These are phyloP conservation scores for Benthosema pterotum DNA, from an alignment of 2,797 vertebrate genomes.

Conservation along the genomic window DNA sequence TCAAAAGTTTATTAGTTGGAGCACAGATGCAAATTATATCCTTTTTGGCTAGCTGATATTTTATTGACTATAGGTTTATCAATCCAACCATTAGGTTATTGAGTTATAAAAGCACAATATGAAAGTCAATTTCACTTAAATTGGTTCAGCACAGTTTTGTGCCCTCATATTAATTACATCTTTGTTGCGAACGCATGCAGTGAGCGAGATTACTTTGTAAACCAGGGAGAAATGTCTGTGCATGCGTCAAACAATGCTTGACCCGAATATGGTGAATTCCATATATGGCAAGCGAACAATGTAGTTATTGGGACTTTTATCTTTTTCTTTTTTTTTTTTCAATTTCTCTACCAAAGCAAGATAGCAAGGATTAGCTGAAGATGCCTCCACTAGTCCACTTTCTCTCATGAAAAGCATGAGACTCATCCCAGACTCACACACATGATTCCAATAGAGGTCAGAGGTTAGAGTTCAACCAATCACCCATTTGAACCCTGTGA, in stretches of 20 bases:
- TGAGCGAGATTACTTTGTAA: no score
- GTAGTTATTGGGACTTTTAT: background rate
- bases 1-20: slow-evolving; percentile 43
- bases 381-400: background rate
- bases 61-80: slow-evolving; percentile 35
- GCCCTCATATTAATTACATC: background rate
- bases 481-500: slow-evolving; percentile 32
- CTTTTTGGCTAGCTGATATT: slow-evolving; percentile 47
- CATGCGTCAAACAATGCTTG: no score
- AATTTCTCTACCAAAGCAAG: no score
- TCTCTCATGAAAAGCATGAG: background rate
- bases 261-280: no score
- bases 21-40: slow-evolving; percentile 58
- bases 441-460: slow-evolving; percentile 39
- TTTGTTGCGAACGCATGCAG: no score
- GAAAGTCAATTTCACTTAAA: slow-evolving; percentile 9
- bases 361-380: no score
- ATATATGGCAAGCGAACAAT: no score
- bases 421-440: slow-evolving; percentile 18
- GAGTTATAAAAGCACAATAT: slow-evolving; percentile 29
- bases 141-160: background rate
- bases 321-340: no score
- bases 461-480: slow-evolving; percentile 46
- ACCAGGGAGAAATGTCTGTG: no score
- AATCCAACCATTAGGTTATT: slow-evolving; percentile 46